Conservation (phyloP, 2,797 vertebrate genomes). For the Sylvia borin region DNA sequence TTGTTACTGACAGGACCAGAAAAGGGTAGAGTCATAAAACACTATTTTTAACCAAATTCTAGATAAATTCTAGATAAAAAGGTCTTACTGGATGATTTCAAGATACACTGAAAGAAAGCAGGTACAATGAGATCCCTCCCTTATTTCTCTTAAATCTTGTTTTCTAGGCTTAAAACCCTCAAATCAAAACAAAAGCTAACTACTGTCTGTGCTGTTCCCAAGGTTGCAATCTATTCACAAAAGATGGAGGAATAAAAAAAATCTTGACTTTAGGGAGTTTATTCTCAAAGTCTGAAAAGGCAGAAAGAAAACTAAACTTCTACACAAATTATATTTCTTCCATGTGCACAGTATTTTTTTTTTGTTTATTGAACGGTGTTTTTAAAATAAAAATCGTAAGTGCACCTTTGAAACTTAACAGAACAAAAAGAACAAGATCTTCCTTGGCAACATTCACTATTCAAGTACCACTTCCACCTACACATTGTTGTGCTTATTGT, state of each 20-base stretch:
- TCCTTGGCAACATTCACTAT: not conserved
- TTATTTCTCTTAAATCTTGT: not conserved
- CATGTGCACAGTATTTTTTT: not conserved
- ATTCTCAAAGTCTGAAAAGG: not conserved
- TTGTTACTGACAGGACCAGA: not conserved
- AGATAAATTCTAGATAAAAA: not conserved
- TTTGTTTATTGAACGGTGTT: not conserved
- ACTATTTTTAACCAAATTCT: not conserved
- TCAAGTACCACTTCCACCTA: not conserved
- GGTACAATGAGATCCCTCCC: not conserved
- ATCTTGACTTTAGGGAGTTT: not conserved
- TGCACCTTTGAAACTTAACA: not conserved
- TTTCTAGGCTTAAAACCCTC: not conserved
- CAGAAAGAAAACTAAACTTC: not conserved
- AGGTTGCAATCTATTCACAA: not conserved
- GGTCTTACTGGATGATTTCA: not conserved
- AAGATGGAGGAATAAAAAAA: not conserved
- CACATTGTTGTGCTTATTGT: not conserved
- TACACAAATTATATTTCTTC: not conserved
- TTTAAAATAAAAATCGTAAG: not conserved
- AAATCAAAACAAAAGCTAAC: not conserved
- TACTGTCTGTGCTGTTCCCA: not conserved
- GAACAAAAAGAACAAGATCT: not conserved
- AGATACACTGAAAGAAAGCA: not conserved
- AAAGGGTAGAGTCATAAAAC: not conserved